These are phyloP conservation scores for Tinea pellionella DNA, from an alignment of 2,888 invertebrate species.

Conservation along the genomic window DNA sequence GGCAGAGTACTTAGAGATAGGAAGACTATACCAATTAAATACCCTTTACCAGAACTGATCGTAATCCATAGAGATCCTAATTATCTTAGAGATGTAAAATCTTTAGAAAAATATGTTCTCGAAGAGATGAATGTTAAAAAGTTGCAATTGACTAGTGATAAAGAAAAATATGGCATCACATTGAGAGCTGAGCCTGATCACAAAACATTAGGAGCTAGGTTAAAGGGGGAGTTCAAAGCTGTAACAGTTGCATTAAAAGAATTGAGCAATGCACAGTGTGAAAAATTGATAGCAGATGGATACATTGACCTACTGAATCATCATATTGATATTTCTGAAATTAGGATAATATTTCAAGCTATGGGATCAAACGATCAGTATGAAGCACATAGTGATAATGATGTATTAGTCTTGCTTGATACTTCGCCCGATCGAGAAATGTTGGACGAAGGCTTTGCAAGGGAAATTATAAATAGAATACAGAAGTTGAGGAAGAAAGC, in stretches of 20 bases:
- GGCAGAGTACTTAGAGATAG: constrained; percentile 93
- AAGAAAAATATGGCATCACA: constrained; percentile 90
- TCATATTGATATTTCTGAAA: constrained; percentile 80
- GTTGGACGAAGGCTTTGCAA: constrained; percentile 93
- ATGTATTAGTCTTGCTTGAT: constrained; percentile 90
- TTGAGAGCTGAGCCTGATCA: constrained; percentile 96
- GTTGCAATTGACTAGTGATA: constrained; percentile 88
- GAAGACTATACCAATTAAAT: constrained; percentile 94
- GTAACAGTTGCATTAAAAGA: constrained; percentile 85
- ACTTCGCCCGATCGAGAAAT: constrained; percentile 89
- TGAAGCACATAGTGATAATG: constrained; percentile 91
- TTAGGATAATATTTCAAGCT: constrained; percentile 84
- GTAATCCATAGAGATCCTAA: constrained; percentile 88
- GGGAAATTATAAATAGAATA: constrained; percentile 95
- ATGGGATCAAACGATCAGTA: constrained; percentile 77
- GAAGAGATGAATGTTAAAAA: constrained; percentile 93
- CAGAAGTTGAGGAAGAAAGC: constrained; percentile 97
- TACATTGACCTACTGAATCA: constrained; percentile 81
- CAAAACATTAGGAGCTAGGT: constrained; percentile 86
- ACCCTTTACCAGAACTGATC: constrained; percentile 96
- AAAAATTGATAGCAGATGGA: constrained; percentile 77
- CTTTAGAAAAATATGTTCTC: constrained; percentile 85
- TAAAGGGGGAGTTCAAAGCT: constrained; percentile 91
- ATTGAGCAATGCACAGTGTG: constrained; percentile 82
- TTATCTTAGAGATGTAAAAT: constrained; percentile 81